phyloP scores from a whole-genome alignment of 1,140 invertebrate species.

The Antheraea pernyi region DNA sequence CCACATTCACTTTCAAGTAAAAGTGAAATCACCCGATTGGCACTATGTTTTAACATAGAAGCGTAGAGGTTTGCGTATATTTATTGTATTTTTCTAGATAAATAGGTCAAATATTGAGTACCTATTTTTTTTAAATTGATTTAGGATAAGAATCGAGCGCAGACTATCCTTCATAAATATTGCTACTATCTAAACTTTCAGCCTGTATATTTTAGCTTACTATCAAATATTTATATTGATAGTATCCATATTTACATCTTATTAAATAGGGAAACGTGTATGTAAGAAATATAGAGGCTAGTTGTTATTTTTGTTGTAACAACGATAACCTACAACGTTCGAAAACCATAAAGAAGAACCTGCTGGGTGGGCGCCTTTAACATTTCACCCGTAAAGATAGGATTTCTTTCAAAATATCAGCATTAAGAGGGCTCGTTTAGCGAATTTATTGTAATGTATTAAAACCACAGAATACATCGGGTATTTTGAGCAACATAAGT shows the following conservation, averaged over 20 bases:
- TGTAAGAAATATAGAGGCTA: neutral
- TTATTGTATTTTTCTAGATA: no score
- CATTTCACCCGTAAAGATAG: neutral
- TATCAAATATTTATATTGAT: neutral
- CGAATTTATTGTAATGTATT: constrained; percentile 3
- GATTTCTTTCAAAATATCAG: constrained; percentile 1
- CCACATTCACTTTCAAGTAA: no score
- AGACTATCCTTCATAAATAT: no score
- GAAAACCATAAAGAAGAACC: neutral
- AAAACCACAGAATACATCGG: neutral
- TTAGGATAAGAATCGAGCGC: no score
- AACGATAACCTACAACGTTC: neutral
- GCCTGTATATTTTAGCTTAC: neutral
- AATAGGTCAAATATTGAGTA: no score
- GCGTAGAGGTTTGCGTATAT: no score
- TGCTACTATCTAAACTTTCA: no score
- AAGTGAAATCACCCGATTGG: no score
- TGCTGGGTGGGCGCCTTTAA: neutral
- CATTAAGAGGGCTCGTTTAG: neutral
- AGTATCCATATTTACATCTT: neutral
- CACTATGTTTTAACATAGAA: no score
- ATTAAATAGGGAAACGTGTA: neutral
- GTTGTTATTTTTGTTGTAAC: neutral
- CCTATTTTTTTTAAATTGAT: no score
- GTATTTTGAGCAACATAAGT: neutral